Conservation (phyloP, 2,888 invertebrate species). For the Aplocera efformata region DNA sequence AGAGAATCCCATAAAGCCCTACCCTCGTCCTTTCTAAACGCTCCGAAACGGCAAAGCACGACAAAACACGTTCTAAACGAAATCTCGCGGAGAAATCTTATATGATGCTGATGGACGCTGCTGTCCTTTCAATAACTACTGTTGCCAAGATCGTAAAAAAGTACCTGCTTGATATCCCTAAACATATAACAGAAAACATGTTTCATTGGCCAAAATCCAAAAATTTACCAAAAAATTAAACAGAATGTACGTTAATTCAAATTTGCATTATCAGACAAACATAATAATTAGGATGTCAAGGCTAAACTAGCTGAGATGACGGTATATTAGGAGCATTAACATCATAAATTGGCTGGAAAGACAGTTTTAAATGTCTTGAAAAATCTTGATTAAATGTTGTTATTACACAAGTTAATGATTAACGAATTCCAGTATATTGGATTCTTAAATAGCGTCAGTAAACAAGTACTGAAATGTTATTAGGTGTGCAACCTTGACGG, state of each 20-base stretch:
- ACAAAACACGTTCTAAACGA: conserved; percentile 12
- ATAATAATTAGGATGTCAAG: conserved; percentile 21
- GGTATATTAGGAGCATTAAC: conserved; percentile 8
- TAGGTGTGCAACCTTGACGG: conserved; percentile 2
- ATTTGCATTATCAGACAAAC: conserved; percentile 15
- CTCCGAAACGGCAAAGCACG: conserved; percentile 12
- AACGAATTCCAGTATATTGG: not conserved
- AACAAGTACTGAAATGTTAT: conserved; percentile 6
- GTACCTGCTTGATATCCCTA: not conserved
- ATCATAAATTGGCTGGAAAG: conserved; percentile 4
- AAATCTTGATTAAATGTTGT: no score
- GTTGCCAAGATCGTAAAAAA: conserved; percentile 4
- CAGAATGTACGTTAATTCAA: conserved; percentile 12
- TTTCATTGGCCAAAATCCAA: not conserved
- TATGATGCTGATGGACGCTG: not conserved
- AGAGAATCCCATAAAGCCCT: conserved; percentile 7
- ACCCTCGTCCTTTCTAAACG: conserved; percentile 45
- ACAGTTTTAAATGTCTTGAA: conserved; percentile 8
- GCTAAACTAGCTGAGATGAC: conserved; percentile 17
- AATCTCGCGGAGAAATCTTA: conserved; percentile 20
- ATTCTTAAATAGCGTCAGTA: conserved; percentile 5
- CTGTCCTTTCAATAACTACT: conserved; percentile 1
- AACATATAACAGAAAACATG: conserved; percentile 8
- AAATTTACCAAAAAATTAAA: conserved; percentile 1
- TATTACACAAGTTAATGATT: no score